phyloP scores from a whole-genome alignment of 2,113 vertebrate genomes.

The Coptodon bakossiorum region DNA sequence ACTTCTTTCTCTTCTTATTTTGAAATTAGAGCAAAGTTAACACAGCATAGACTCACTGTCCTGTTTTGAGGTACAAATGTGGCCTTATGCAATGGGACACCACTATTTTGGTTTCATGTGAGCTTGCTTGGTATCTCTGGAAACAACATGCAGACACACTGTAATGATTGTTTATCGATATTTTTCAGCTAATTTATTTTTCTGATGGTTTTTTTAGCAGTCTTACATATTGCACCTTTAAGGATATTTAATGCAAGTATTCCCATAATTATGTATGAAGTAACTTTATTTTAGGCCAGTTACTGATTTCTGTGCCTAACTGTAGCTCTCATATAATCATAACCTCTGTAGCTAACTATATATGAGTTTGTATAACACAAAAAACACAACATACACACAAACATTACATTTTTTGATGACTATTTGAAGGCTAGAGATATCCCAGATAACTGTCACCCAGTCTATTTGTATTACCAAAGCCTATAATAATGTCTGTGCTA shows the following conservation, averaged over 20 bases:
- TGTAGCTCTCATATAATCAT: neutral
- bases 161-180: neutral
- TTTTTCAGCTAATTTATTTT: neutral
- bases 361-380: neutral
- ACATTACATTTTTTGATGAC: neutral
- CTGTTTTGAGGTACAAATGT: neutral
- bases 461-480: neutral
- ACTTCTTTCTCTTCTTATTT: neutral
- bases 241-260: neutral
- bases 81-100: neutral
- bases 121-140: neutral
- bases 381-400: neutral
- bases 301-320: no score
- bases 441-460: neutral
- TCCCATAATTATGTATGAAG: neutral
- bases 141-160: neutral
- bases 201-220: neutral
- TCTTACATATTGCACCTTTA: neutral
- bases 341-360: neutral
- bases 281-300: neutral
- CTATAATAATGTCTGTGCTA: fast-evolving
- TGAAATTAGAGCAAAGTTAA: neutral
- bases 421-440: neutral
- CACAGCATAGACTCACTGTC: neutral
- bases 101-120: neutral